Conservation (phyloP, 1,140 invertebrate genomes). For the Ectropis grisescens region DNA sequence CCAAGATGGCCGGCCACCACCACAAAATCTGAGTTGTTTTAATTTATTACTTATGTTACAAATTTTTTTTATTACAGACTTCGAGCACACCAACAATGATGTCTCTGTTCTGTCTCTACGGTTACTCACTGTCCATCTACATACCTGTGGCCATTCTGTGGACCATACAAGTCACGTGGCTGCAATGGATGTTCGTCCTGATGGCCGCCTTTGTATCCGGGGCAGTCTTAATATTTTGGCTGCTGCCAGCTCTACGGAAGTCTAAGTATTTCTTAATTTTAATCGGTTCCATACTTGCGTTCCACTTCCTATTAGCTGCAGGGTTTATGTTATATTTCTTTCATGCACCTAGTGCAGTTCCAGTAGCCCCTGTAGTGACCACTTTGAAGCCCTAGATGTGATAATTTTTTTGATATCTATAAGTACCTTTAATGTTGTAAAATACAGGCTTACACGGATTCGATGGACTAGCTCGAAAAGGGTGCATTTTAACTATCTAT, state of each 20-base stretch:
- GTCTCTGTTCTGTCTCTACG: slow-evolving; percentile 92
- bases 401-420: too few relatives aligned
- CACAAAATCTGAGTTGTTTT: too few relatives aligned
- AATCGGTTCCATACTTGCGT: slow-evolving; percentile 75
- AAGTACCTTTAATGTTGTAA: too few relatives aligned
- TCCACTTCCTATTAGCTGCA: slow-evolving; percentile 85
- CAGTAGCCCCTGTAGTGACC: slow-evolving; percentile 1
- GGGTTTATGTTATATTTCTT: slow-evolving; percentile 85
- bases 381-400: slow-evolving; percentile 14
- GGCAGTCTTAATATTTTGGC: slow-evolving; percentile 84
- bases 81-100: slow-evolving; percentile 76
- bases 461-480: too few relatives aligned
- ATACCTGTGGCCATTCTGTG: slow-evolving; percentile 95
- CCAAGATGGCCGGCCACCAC: too few relatives aligned
- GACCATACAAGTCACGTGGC: slow-evolving; percentile 86
- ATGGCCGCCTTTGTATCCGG: slow-evolving; percentile 87
- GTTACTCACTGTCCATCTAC: slow-evolving; percentile 95
- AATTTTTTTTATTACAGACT: slow-evolving; percentile 65
- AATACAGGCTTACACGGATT: too few relatives aligned
- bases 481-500: too few relatives aligned
- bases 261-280: slow-evolving; percentile 78
- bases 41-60: not conserved
- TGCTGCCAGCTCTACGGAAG: slow-evolving; percentile 82
- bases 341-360: slow-evolving; percentile 31
- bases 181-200: slow-evolving; percentile 91